Evolutionary conservation across 2,113 vertebrate species (phyloP).

Genomic region (Calyptommatus sinebrachiatus): DNA sequence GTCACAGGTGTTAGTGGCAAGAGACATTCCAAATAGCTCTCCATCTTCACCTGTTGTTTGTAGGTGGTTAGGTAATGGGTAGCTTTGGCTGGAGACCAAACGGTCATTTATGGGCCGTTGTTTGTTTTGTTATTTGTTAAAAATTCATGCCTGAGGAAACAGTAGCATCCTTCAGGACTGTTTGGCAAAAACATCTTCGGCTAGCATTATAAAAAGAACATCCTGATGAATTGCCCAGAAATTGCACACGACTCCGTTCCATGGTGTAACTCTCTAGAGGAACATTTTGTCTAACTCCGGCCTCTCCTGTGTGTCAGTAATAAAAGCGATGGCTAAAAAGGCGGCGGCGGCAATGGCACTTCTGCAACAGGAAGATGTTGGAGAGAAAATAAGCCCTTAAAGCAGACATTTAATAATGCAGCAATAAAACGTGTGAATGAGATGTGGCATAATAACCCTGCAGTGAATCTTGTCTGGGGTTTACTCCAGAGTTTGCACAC

Average conservation of each 20-base stretch:
- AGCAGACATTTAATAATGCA: constrained; percentile 32
- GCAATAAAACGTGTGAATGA: constrained; percentile 27
- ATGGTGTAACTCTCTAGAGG: constrained; percentile 42
- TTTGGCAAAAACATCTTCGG: background rate
- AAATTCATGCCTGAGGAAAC: background rate
- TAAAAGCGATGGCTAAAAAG: constrained; percentile 38
- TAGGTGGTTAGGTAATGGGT: background rate
- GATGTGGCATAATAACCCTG: constrained; percentile 26
- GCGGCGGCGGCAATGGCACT: background rate
- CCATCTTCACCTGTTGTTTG: background rate
- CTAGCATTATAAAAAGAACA: constrained; percentile 26
- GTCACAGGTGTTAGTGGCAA: too few relatives aligned
- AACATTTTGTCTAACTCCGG: constrained; percentile 39
- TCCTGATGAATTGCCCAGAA: constrained; percentile 9
- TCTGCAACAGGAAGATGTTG: constrained; percentile 26
- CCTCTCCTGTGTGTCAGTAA: constrained; percentile 51
- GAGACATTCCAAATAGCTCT: too few relatives aligned
- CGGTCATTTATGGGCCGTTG: too few relatives aligned
- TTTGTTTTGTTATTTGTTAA: background rate
- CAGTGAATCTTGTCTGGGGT: constrained; percentile 5
- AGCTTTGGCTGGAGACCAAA: too few relatives aligned
- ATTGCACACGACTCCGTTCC: background rate
- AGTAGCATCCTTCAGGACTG: background rate
- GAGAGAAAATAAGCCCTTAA: constrained; percentile 31
- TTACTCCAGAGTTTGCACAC: background rate